Percentiles rank a stretch among this genome's conserved stretches.
phyloP scores from a whole-genome alignment of 2,888 invertebrate species.

The Drosophila monieri region DNA sequence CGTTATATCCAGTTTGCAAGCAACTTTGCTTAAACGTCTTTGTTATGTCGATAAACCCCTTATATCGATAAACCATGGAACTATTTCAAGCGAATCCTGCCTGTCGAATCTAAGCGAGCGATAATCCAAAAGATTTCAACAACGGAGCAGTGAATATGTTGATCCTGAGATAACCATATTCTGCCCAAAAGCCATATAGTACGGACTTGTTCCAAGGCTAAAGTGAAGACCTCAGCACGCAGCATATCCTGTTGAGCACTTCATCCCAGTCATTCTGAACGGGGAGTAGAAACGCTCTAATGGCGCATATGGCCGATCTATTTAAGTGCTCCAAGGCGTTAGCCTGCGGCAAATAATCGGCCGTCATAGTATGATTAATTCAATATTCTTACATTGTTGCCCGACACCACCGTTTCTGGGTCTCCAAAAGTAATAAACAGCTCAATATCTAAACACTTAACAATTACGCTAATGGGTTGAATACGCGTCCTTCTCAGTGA shows the following conservation, averaged over 20 bases:
- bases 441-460: too few species aligned
- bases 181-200: neutral
- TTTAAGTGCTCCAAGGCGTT: constrained; percentile 1
- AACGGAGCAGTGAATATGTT: neutral
- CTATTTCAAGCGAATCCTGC: too few species aligned
- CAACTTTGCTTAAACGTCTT: too few species aligned
- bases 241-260: neutral
- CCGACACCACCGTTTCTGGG: too few species aligned
- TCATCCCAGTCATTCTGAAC: constrained; percentile 3
- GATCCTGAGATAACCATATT: neutral
- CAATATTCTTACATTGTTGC: neutral
- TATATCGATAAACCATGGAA: too few species aligned
- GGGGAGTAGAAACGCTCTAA: neutral
- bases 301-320: neutral
- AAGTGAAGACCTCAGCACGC: constrained; percentile 1
- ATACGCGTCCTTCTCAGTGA: too few species aligned
- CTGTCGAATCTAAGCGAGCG: neutral
- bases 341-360: neutral
- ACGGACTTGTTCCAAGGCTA: neutral
- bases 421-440: too few species aligned
- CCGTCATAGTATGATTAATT: neutral
- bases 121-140: neutral
- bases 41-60: too few species aligned
- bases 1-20: too few species aligned
- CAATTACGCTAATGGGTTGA: too few species aligned